Percentiles rank a stretch among this genome's conserved stretches.
phyloP scores from a whole-genome alignment of 2,888 invertebrate species.

The Syrista parreyssii region DNA sequence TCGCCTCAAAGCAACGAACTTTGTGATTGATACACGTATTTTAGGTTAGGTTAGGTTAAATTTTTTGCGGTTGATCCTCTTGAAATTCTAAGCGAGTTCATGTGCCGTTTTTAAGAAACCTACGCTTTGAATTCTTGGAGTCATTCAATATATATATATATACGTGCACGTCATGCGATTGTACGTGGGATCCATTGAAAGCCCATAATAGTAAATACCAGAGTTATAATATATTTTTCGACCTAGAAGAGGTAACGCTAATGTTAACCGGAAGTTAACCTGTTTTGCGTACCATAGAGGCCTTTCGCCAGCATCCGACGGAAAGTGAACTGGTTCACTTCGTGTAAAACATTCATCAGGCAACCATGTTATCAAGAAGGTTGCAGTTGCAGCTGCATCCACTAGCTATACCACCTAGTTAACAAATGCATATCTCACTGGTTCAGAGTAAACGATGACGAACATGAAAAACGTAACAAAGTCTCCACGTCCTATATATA shows the following conservation, averaged over 20 bases:
- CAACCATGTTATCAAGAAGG: not conserved
- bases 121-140: not conserved
- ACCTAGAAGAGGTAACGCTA: not conserved
- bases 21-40: not conserved
- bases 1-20: not conserved
- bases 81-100: not conserved
- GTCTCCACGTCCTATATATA: not conserved
- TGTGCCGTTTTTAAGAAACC: not conserved
- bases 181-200: not conserved
- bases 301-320: not conserved
- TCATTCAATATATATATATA: not conserved
- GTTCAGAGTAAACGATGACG: not conserved
- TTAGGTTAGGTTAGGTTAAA: not conserved
- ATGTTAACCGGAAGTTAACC: not conserved
- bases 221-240: not conserved
- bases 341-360: not conserved
- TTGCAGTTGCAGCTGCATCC: not conserved
- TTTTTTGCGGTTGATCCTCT: not conserved
- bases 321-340: not conserved
- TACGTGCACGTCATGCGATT: not conserved
- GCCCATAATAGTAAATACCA: not conserved
- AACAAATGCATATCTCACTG: not conserved
- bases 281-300: not conserved
- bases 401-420: not conserved
- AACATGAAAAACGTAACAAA: not conserved